phyloP scores from a whole-genome alignment of 2,888 invertebrate genomes.

The Corbicula japonica region DNA sequence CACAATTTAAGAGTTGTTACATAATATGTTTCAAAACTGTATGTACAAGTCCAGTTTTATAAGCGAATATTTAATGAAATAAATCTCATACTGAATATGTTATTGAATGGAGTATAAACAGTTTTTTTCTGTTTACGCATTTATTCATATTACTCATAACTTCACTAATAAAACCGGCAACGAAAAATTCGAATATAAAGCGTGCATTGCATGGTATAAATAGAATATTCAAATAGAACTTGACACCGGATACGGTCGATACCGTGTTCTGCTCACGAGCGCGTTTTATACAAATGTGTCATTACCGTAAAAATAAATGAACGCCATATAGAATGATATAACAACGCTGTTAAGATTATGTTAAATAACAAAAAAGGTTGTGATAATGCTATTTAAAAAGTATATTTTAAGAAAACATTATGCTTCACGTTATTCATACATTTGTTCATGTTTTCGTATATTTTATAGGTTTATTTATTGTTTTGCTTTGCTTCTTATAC shows the following conservation, averaged over 20 bases:
- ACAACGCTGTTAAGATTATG: neutral
- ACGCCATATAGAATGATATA: too few relatives aligned
- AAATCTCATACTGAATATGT: too few relatives aligned
- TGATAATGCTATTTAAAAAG: conserved; percentile 24
- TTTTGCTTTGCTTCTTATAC: conserved; percentile 36
- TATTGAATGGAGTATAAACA: too few relatives aligned
- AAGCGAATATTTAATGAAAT: too few relatives aligned
- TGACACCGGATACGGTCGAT: too few relatives aligned
- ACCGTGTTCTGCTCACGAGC: too few relatives aligned
- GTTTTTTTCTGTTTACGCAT: conserved; percentile 24
- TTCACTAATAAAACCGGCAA: conserved; percentile 26
- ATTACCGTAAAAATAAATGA: too few relatives aligned
- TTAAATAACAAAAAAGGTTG: conserved; percentile 28
- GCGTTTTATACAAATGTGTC: too few relatives aligned
- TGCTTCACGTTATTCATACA: conserved; percentile 27
- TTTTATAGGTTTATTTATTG: conserved; percentile 45
- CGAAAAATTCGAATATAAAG: conserved; percentile 16
- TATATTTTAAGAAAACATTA: conserved; percentile 39
- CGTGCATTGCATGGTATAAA: conserved; percentile 7
- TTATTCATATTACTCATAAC: conserved; percentile 21
- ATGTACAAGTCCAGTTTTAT: too few relatives aligned
- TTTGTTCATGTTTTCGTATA: conserved; percentile 31
- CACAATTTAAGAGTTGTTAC: too few relatives aligned
- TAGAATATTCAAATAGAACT: too few relatives aligned
- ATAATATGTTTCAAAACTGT: too few relatives aligned